Evolutionary conservation across 2,888 invertebrate genomes (phyloP).

Genomic region (Drosophila paucipuncta): DNA sequence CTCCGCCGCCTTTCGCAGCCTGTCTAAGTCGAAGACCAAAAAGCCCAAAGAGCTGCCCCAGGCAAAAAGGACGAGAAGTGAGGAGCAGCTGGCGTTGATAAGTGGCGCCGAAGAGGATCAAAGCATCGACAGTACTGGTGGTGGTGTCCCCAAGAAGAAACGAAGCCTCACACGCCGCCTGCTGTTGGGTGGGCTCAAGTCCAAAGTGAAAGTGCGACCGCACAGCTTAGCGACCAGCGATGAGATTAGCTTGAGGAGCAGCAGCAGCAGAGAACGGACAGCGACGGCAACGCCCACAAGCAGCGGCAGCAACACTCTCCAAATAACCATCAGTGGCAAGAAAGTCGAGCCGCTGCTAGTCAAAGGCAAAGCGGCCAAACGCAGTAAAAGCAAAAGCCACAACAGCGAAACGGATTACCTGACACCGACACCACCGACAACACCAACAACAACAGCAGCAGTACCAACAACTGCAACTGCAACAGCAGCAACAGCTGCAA

Average conservation of each 20-base stretch:
- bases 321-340: constrained; percentile 84
- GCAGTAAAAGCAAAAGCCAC: constrained; percentile 55
- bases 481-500: constrained; percentile 25
- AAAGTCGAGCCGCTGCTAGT: constrained; percentile 73
- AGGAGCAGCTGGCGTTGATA: constrained; percentile 22
- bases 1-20: constrained; percentile 81
- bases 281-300: constrained; percentile 24
- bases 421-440: constrained; percentile 51
- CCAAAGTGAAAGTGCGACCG: constrained; percentile 65
- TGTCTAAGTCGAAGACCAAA: constrained; percentile 77
- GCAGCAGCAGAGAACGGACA: constrained; percentile 48
- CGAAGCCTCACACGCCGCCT: constrained; percentile 80
- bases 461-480: constrained; percentile 24
- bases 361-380: constrained; percentile 28
- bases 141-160: constrained; percentile 66
- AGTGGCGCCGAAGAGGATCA: constrained; percentile 55
- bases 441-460: constrained; percentile 26
- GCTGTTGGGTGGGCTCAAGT: constrained; percentile 75
- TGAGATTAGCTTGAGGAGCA: constrained; percentile 59
- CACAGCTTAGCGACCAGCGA: constrained; percentile 67
- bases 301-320: constrained; percentile 76
- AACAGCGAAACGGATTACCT: constrained; percentile 75
- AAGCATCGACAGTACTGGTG: constrained; percentile 34
- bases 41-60: constrained; percentile 41
- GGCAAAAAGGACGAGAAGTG: constrained; percentile 24